These are phyloP conservation scores for Corythornis leucogaster DNA, from an alignment of 2,797 vertebrate genomes.

Conservation along the genomic window DNA sequence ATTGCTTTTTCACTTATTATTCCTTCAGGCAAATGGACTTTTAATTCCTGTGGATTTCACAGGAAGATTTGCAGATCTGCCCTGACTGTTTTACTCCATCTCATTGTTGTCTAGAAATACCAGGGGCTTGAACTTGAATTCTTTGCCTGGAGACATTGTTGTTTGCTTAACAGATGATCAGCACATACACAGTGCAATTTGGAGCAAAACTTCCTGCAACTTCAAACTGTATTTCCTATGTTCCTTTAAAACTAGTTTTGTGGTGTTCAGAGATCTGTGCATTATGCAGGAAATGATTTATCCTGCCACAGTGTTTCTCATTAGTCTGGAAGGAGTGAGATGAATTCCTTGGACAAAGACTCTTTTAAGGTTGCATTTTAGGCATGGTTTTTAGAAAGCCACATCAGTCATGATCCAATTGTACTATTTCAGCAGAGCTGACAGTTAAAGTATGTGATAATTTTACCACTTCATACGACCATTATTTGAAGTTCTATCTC, in stretches of 20 bases:
- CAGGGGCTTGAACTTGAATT: slow-evolving; percentile 45
- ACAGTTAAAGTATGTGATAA: slow-evolving; percentile 70
- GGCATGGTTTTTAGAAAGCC: slow-evolving; percentile 37
- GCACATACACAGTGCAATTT: not conserved
- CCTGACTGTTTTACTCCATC: slow-evolving; percentile 38
- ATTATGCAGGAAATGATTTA: not conserved
- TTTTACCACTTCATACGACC: slow-evolving; percentile 56
- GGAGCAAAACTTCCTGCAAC: slow-evolving; percentile 36
- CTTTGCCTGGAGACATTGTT: slow-evolving; percentile 27
- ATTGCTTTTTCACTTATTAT: slow-evolving; percentile 39
- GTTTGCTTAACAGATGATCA: slow-evolving; percentile 14
- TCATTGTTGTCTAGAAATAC: slow-evolving; percentile 32
- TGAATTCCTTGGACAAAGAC: not conserved
- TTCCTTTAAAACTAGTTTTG: not conserved
- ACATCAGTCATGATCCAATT: slow-evolving; percentile 58
- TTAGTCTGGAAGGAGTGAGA: not conserved
- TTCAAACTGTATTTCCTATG: not conserved
- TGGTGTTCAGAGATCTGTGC: not conserved
- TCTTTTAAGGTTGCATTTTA: slow-evolving; percentile 39
- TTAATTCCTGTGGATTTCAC: slow-evolving; percentile 21
- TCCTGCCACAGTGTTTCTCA: not conserved
- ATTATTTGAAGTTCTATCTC: slow-evolving; percentile 46
- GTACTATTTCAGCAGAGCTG: slow-evolving; percentile 46
- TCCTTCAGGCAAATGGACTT: slow-evolving; percentile 37
- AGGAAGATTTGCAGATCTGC: slow-evolving; percentile 27